A percentile compares a stretch with the other conserved stretches of the same genome.
These are phyloP conservation scores for Dicyema japonicum DNA, from an alignment of 1,140 invertebrate species.

Conservation along the genomic window DNA sequence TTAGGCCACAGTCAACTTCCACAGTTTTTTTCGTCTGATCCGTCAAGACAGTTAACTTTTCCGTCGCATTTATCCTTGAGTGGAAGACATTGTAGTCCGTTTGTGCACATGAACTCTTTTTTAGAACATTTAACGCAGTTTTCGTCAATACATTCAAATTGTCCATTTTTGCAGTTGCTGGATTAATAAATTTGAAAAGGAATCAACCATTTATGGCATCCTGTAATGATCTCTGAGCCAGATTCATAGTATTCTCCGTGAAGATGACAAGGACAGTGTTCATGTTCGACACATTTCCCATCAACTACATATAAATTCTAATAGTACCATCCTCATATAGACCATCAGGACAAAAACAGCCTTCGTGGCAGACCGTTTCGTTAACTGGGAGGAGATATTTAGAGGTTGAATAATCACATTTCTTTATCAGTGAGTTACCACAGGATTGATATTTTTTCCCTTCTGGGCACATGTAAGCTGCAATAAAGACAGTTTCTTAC, in stretches of 20 bases:
- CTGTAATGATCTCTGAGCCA: conserved; percentile 1
- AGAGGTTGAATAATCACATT: no score
- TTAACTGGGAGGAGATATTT: no score
- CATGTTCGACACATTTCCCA: conserved; percentile 2
- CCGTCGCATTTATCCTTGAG: conserved; percentile 6
- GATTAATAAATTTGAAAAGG: conserved; percentile 1
- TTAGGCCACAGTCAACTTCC: conserved; percentile 2
- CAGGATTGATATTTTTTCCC: no score
- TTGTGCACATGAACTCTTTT: background rate
- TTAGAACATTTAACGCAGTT: conserved; percentile 1
- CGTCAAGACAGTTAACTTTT: conserved; percentile 4
- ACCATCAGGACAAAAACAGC: no score
- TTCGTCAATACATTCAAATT: conserved; percentile 2
- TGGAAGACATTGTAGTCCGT: background rate
- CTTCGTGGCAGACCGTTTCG: no score
- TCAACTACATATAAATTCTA: conserved; percentile 2
- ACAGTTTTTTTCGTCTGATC: conserved; percentile 6
- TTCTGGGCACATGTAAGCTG: no score
- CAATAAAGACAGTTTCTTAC: no score
- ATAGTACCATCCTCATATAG: no score
- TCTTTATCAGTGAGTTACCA: no score
- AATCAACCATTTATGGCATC: conserved; percentile 4
- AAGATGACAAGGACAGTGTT: conserved; percentile 4
- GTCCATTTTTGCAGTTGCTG: conserved; percentile 1
- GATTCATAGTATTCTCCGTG: conserved; percentile 1